Conservation (phyloP, 2,113 vertebrate genomes). For the Chaetorhynchus papuensis region DNA sequence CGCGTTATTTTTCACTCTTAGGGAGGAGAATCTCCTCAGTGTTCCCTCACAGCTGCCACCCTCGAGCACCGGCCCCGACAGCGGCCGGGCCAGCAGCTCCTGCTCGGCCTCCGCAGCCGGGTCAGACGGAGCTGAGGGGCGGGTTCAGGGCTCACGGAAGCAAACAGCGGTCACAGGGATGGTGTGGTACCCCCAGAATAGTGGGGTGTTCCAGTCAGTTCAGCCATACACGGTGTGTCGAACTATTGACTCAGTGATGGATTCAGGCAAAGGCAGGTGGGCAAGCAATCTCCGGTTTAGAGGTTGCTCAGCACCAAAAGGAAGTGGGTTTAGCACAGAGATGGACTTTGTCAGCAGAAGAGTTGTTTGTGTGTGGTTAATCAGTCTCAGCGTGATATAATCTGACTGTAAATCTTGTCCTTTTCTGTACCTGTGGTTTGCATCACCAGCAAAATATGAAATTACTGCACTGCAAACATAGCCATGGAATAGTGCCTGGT, state of each 20-base stretch:
- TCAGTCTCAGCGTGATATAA: accelerated
- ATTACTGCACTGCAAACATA: accelerated
- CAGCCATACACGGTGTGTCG: accelerated
- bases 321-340: neutral
- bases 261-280: neutral
- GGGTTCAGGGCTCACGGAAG: accelerated
- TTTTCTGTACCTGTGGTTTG: neutral
- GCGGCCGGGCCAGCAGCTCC: neutral
- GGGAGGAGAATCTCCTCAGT: neutral
- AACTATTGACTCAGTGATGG: accelerated
- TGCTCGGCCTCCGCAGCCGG: neutral
- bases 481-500: neutral
- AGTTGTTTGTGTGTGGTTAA: neutral
- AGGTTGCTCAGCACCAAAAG: accelerated
- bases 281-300: neutral
- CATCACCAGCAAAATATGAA: neutral
- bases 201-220: accelerated
- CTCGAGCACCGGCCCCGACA: neutral
- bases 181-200: accelerated
- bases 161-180: accelerated
- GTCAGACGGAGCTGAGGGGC: neutral
- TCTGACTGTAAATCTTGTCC: neutral
- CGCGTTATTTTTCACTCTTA: neutral
- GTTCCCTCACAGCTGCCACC: neutral
- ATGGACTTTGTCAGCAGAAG: neutral